Evolutionary conservation across 2,888 invertebrate genomes (phyloP), one percentile per base, ranked within the genome.

Genomic region (Apotomis turbidana): DNA sequence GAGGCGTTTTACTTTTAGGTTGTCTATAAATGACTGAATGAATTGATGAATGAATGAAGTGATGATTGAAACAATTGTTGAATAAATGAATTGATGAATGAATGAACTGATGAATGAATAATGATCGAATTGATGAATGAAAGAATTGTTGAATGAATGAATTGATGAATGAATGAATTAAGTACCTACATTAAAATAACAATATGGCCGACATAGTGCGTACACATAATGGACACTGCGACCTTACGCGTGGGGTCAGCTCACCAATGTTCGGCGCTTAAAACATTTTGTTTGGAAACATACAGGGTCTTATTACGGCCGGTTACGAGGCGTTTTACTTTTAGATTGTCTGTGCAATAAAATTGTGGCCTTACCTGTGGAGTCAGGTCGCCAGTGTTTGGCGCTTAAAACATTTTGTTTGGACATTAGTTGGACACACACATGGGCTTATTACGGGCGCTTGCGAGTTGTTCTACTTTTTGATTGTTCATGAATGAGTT

Each of bases 211-310:
- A 49, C 71, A 67, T 57, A 58, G 61, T 38, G 55, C 69, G 55
- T 55, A 57, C 57, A 61, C 64, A 71, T 67, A 71, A 71, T 71
- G 71, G 51, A 63, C 54, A 15, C 27, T 57, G 10, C 38, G 67
- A 61, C 71, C 71, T 71, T 71, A 54, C 67, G 4, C 5, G 13
- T 66, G 55, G 66, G 71, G 71, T 71, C 67, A 61, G 8, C 27
- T 8, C 38, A 1, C 13, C 3, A 8, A n/a, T 57, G 9, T 9
- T 8, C 8, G 44, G 41, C n/a, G 44, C 9, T 59, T 44, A 13
- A 13, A 9, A 59, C 13, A 6, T 59, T 15, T 44, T 1, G n/a
- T 15, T 4, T 6, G 6, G 44, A 15, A 59, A 59, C 13, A 59
- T 44, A 59, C 59, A 44, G 3, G 3, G 4, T 6, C 4, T 41